Percentiles rank a stretch among this genome's conserved stretches.
Conservation (phyloP, 2,888 invertebrate genomes). For the Micoletzkya japonica region DNA sequence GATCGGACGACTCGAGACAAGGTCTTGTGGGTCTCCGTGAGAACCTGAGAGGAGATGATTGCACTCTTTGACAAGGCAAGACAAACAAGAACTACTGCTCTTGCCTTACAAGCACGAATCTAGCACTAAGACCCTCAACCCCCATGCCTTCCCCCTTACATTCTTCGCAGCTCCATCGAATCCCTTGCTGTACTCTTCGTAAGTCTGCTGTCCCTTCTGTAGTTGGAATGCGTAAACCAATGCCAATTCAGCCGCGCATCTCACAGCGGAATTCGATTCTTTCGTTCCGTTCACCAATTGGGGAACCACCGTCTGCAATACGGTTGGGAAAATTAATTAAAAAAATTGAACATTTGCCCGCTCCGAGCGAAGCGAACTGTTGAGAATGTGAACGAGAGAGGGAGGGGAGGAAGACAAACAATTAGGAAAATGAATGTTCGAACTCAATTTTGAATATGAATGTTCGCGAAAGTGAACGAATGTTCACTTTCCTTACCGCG, state of each 20-base stretch:
- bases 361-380: no score
- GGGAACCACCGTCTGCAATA: constrained; percentile 75
- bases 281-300: constrained; percentile 95
- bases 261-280: constrained; percentile 93
- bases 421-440: no score
- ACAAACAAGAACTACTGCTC: background rate
- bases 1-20: constrained; percentile 38
- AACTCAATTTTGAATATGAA: no score
- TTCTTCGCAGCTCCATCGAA: constrained; percentile 25
- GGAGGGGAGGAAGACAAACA: no score
- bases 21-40: constrained; percentile 37
- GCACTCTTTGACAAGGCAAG: background rate
- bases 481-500: no score
- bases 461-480: no score
- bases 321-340: constrained; percentile 1
- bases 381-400: no score
- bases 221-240: constrained; percentile 82
- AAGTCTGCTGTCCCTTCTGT: constrained; percentile 70
- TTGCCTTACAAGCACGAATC: background rate
- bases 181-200: constrained; percentile 35
- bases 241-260: constrained; percentile 89
- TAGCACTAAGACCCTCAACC: no score
- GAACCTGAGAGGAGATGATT: constrained; percentile 21
- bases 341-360: no score
- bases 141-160: background rate